Percentiles rank a stretch among this genome's conserved stretches.
These are phyloP conservation scores for Synanceia verrucosa DNA, from an alignment of 2,797 vertebrate species.

Conservation along the genomic window DNA sequence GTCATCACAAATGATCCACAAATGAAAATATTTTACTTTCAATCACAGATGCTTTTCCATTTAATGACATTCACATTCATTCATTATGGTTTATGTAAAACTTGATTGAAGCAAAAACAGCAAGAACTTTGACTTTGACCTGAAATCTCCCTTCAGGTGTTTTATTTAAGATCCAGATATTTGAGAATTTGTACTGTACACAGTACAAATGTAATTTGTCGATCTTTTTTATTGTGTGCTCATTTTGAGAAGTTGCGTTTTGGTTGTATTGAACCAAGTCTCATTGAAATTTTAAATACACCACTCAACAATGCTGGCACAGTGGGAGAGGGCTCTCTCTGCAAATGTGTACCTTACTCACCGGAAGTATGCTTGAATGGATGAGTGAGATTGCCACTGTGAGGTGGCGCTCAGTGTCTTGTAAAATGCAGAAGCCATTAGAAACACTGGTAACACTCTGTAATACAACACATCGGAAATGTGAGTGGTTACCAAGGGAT, in stretches of 20 bases:
- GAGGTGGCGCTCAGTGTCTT: conserved; percentile 1
- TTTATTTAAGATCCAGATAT: no score
- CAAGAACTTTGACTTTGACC: background rate
- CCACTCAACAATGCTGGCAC: conserved; percentile 30
- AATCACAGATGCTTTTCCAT: no score
- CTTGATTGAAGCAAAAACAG: background rate
- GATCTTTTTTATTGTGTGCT: background rate
- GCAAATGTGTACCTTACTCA: conserved; percentile 28
- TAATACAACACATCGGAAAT: background rate
- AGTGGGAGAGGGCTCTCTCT: conserved; percentile 27
- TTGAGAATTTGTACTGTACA: background rate
- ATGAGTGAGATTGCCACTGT: conserved; percentile 3
- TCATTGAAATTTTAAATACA: background rate
- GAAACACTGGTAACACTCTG: background rate
- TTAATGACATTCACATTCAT: no score
- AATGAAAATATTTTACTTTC: no score
- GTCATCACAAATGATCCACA: background rate
- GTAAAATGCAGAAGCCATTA: background rate
- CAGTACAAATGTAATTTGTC: no score
- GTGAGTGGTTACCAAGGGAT: background rate
- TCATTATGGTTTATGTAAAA: no score
- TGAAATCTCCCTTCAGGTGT: background rate
- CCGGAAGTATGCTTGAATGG: conserved; percentile 35
- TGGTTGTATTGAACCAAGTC: background rate
- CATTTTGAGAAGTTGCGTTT: background rate